Evolutionary conservation across 2,113 vertebrate genomes (phyloP), one percentile per base, ranked within the genome.

Genomic region (Phrynosoma platyrhinos): DNA sequence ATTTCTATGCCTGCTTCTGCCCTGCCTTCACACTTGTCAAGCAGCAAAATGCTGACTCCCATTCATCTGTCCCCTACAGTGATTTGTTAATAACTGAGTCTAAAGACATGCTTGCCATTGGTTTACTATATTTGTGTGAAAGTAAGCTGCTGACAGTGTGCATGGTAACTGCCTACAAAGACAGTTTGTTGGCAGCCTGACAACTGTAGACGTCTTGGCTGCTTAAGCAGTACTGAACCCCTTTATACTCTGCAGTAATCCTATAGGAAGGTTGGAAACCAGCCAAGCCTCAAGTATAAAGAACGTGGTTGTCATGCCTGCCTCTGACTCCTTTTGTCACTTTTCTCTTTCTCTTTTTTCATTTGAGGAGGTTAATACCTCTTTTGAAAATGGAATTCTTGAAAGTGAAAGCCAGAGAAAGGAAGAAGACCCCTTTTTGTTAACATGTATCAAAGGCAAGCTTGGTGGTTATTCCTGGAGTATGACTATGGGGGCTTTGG

Each of bases 61-160:
- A 40, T 93, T 93, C 58, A 36, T 88, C 47, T 32, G 66, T 92
- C 0, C 36, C 86, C 69, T 92, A 30, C 32, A 84, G 85, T 90
- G 92, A 91, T 89, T 80, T 92, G 52, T 87, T 95, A 95, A 91
- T 93, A 93, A 89, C 14, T 86, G 81, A 93, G 16, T n/a, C 71
- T 91, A 40, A 86, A 91, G 82, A 12, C 58, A 18, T 21, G 14
- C 83, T 89, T 90, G 62, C 83, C 2, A 7, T 91, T 92, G 83
- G 78, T 92, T 95, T 79, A 74, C 30, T 89, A 40, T 64, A 53
- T 21, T 88, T 88, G 77, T 87, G 62, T 93, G 92, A 93, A 93
- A 90, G 86, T 79, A 64, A 47, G 64, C 2, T 90, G 82, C 76
- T 90, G 89, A 92, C 79, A 93, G 91, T 58, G 79, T 82, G 87